A percentile compares a stretch with the other conserved stretches of the same genome.
phyloP scores from a whole-genome alignment of 2,888 invertebrate species.

The Alitta virens region DNA sequence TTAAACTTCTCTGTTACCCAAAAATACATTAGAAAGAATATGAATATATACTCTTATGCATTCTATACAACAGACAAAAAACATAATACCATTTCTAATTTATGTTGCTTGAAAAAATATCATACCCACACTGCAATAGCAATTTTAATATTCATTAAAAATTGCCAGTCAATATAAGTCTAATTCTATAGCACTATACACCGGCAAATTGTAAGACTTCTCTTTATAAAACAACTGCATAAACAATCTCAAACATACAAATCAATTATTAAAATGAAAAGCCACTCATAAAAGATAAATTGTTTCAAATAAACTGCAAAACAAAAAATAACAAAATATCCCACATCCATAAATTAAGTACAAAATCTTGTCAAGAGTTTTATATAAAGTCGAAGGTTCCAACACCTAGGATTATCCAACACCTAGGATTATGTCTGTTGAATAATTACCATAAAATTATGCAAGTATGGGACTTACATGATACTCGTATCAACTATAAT shows the following conservation, averaged over 20 bases:
- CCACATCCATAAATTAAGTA: too few species aligned
- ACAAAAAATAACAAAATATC: not conserved
- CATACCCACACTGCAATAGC: not conserved
- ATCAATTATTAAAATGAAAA: too few species aligned
- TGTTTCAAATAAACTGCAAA: not conserved
- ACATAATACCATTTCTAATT: not conserved
- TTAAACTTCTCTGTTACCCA: not conserved
- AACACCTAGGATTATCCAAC: too few species aligned
- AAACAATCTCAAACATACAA: not conserved
- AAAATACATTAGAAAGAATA: constrained; percentile 1
- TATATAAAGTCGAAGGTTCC: too few species aligned
- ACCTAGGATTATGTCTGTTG: too few species aligned
- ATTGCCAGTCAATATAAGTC: not conserved
- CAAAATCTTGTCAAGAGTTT: too few species aligned
- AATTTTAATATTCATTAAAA: too few species aligned
- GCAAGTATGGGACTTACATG: too few species aligned
- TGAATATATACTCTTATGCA: not conserved
- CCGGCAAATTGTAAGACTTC: not conserved
- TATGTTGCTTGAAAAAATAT: not conserved
- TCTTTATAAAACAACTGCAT: not conserved
- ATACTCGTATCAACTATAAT: too few species aligned
- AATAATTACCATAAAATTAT: too few species aligned
- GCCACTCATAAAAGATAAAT: not conserved
- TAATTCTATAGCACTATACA: not conserved
- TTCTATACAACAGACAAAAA: not conserved